Base-by-base conservation (phyloP, 1,140 invertebrate genomes). In the Apis laboriosa region DNA sequence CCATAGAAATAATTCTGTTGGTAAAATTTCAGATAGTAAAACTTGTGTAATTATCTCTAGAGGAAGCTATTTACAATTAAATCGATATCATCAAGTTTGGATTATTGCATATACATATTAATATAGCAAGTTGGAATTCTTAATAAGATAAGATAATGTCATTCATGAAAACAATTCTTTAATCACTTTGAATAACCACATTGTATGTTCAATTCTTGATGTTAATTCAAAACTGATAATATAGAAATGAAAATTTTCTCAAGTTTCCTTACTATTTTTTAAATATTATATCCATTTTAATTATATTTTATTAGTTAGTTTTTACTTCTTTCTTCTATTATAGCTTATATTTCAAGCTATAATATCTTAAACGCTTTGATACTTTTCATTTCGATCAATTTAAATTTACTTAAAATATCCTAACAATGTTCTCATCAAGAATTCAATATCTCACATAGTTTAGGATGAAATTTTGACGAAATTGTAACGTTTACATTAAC, bases 401-500 rank as follows among this genome's bases (percentile, higher is more conserved):
- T 12, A 15, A 43, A 7, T 8, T 19, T 8, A 11, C 3, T 7
- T 17, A 28, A 19, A 55, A 72, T 19, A 72, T n/a, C 15, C 13
- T 21, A 77, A 15, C 12, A 1, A 9, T 0, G 3, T 21, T 17
- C 51, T 19, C 24, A 55, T 64, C 2, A 19, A 43, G 55, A 15
- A 11, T 11, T 28, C 12, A 19, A 11, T 21, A 24, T 7, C 3
- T 43, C 55, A 63, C n/a, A 9, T 43, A 17, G 17, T 49, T 75
- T 63, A 17, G 43, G 43, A 17, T 21, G 43, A 17, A 15, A 51
- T 1, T 12, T 34, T n/a, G 17, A 1, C 61, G 24, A 13, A 77
- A 77, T 77, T 53, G 51, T 77, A 66, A 66, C 13, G 19, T 66
- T 28, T 55, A n/a, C 61, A 43, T 77, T 77, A n/a, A 64, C 61